Conservation (phyloP, 2,888 invertebrate species). For the Clostera curtula region DNA sequence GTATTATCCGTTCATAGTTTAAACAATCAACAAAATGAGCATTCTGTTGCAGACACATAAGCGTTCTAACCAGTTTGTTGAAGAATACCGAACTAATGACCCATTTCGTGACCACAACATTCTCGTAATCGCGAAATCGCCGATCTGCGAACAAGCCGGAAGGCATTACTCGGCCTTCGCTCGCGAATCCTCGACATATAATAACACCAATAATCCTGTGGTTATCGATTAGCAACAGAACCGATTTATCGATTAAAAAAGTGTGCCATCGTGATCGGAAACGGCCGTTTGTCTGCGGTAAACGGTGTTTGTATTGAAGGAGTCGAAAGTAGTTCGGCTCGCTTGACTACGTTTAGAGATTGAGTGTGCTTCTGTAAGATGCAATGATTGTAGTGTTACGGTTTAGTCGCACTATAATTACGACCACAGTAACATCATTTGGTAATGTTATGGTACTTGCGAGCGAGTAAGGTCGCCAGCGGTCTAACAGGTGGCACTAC, state of each 20-base stretch:
- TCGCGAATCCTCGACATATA: constrained; percentile 20
- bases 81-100: constrained; percentile 11
- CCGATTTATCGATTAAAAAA: constrained; percentile 15
- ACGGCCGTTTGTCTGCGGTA: constrained; percentile 10
- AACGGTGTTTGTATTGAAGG: constrained; percentile 5
- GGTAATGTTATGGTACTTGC: background rate
- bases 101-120: constrained; percentile 19
- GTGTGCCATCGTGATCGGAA: constrained; percentile 20
- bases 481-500: no score
- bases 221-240: constrained; percentile 21
- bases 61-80: no score
- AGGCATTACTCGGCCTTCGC: constrained; percentile 27
- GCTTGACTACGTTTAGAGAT: background rate
- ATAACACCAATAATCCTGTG: constrained; percentile 19
- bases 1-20: no score
- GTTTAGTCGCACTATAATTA: background rate
- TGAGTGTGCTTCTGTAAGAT: constrained; percentile 1
- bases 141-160: constrained; percentile 24
- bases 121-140: constrained; percentile 27
- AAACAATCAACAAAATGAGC: background rate
- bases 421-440: background rate
- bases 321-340: constrained; percentile 8
- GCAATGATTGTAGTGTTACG: background rate
- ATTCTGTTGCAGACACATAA: background rate
- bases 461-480: no score